phyloP scores from a whole-genome alignment of 2,797 vertebrate species.

The Emys orbicularis region DNA sequence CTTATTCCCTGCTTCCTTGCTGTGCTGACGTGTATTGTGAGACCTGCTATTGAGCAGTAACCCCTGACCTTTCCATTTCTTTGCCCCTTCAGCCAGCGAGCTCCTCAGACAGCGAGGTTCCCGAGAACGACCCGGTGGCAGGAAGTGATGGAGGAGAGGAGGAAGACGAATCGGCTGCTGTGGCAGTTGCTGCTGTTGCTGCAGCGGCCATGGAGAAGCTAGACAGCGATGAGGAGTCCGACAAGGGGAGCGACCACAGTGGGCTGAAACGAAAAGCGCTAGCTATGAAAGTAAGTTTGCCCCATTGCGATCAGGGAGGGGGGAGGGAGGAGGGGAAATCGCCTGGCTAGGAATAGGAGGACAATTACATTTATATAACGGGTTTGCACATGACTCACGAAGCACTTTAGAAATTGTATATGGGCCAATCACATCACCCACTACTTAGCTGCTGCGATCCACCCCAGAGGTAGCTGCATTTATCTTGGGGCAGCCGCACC shows the following conservation, averaged over 20 bases:
- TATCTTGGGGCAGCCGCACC: rapidly evolving
- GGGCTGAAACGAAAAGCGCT: slow-evolving; percentile 89
- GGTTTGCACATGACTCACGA: not conserved
- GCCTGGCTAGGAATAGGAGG: not conserved
- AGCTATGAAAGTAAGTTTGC: slow-evolving; percentile 85
- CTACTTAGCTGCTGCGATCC: not conserved
- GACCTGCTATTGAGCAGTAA: not conserved
- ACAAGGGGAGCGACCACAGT: slow-evolving; percentile 89
- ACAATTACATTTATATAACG: not conserved
- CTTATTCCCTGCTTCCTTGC: rapidly evolving
- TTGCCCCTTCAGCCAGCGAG: slow-evolving; percentile 84
- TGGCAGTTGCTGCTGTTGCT: slow-evolving; percentile 78
- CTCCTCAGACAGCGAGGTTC: slow-evolving; percentile 93
- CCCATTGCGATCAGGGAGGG: rapidly evolving
- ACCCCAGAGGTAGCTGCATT: rapidly evolving
- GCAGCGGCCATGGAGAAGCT: slow-evolving; percentile 83
- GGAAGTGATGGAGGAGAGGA: slow-evolving; percentile 82
- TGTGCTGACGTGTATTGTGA: not conserved
- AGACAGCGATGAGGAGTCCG: slow-evolving; percentile 90
- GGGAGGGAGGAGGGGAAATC: not conserved
- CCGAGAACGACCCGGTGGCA: slow-evolving; percentile 83
- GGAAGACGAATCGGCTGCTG: slow-evolving; percentile 78
- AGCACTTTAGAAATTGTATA: not conserved
- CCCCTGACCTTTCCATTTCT: rapidly evolving
- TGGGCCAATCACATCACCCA: rapidly evolving